A percentile compares a stretch with the other conserved stretches of the same genome.
phyloP scores from a whole-genome alignment of 2,888 invertebrate species.

The Hermodice carunculata region DNA sequence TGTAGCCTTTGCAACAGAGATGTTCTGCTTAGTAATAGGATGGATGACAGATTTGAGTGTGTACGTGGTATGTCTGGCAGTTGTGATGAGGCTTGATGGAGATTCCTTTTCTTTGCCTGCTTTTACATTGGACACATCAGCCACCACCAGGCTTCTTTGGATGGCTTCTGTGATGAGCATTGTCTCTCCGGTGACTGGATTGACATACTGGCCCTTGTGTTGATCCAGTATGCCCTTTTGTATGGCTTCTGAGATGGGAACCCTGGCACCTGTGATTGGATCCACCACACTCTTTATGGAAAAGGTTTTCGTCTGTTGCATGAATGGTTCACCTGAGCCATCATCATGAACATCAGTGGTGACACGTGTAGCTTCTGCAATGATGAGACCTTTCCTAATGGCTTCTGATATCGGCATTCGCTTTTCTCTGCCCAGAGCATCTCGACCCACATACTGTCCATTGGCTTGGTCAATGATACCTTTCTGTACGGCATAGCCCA shows the following conservation, averaged over 20 bases:
- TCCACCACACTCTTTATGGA: conserved; percentile 83
- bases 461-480: conserved; percentile 78
- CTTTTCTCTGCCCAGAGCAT: conserved; percentile 74
- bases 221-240: conserved; percentile 73
- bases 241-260: conserved; percentile 87
- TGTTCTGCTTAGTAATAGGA: conserved; percentile 76
- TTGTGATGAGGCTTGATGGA: conserved; percentile 46
- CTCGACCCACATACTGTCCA: conserved; percentile 73
- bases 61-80: conserved; percentile 60
- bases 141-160: conserved; percentile 43
- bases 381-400: conserved; percentile 82
- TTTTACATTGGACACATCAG: conserved; percentile 10
- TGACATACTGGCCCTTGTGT: conserved; percentile 38
- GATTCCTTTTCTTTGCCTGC: conserved; percentile 4
- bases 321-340: conserved; percentile 39
- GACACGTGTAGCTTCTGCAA: conserved; percentile 50
- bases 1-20: conserved; percentile 93
- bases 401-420: conserved; percentile 86
- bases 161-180: conserved; percentile 55
- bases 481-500: conserved; percentile 76
- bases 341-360: conserved; percentile 53
- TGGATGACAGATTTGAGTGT: conserved; percentile 76
- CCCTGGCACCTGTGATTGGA: conserved; percentile 83
- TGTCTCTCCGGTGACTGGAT: conserved; percentile 77
- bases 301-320: conserved; percentile 79